Base-by-base conservation (phyloP, 2,797 vertebrate genomes). In the Ctenopoma multispine region DNA sequence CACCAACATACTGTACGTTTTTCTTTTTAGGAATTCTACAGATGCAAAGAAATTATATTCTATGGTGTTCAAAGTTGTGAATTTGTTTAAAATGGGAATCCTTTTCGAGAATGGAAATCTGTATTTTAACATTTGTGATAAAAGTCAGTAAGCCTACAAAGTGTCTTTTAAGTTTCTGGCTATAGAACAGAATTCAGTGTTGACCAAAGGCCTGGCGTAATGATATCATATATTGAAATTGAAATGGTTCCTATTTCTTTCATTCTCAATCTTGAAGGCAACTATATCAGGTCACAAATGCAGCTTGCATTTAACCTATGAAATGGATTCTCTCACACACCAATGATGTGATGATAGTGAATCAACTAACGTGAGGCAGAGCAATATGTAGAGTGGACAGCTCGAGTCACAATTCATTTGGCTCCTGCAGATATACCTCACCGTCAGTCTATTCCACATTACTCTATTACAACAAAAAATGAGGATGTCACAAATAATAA, bases 331-430 rank as follows among this genome's bases (percentile, higher is more conserved):
- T 65, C 64, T 80, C 41, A 51, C 13, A 4, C 66, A 72, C 59
- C 47, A 46, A 63, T 60, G 75, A 89, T 84, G 77, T 80, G 75
- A 87, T 75, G 81, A 84, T 73, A 64, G 73, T 23, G 72, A 87
- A 74, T 88, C 75, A 78, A 82, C 77, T 53, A 79, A 76, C 75
- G 75, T 20, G 15, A 75, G 77, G 63, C 57, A 70, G 73, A 81
- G 81, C 69, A 76, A 66, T 66, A 62, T 73, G 29, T 59, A 54
- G 64, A 83, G 61, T 47, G 75, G 75, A 87, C 75, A 81, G 82
- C 81, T 63, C 17, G 2, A 79, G 77, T 85, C 82, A 86, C 83
- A 75, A 69, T 86, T 87, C 64, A 81, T 91, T 86, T 83, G 54
- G 21, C 69, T 47, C 59, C 59, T 24, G 77, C 73, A 55, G 54